Evolutionary conservation across 37 sponge, comb jelly and placozoan species (phyloP).

Genomic region (Agelas oroides): DNA sequence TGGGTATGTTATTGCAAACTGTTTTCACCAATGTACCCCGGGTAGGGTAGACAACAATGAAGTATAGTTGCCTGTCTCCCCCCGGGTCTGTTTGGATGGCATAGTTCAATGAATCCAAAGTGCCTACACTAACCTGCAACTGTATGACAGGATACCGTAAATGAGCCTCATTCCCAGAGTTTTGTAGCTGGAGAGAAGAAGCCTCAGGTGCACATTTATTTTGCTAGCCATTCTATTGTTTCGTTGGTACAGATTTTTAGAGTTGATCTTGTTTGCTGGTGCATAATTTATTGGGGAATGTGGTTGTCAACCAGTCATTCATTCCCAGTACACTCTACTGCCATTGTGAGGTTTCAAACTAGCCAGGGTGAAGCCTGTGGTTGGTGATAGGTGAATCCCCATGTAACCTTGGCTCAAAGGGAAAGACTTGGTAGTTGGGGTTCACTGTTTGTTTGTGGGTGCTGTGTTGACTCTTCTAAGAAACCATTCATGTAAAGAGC

Average conservation of each 20-base stretch:
- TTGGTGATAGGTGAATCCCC: constrained; percentile 2
- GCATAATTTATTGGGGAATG: not conserved
- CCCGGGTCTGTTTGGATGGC: too few relatives aligned
- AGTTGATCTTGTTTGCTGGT: constrained; percentile 18
- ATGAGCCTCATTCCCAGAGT: too few relatives aligned
- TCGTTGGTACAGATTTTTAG: constrained; percentile 29
- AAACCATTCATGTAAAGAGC: constrained; percentile 35
- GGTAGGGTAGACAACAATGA: too few relatives aligned
- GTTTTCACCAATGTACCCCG: too few relatives aligned
- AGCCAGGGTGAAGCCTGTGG: constrained; percentile 22
- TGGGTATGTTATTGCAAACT: too few relatives aligned
- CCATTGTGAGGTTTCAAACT: constrained; percentile 43
- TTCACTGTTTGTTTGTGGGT: constrained; percentile 10
- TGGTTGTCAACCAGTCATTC: constrained; percentile 31
- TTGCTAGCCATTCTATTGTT: constrained; percentile 24
- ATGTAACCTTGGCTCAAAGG: constrained; percentile 46
- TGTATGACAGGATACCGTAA: too few relatives aligned
- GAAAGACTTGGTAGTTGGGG: constrained; percentile 20
- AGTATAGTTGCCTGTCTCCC: too few relatives aligned
- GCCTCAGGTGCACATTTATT: too few relatives aligned
- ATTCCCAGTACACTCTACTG: constrained; percentile 18
- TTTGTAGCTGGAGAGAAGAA: too few relatives aligned
- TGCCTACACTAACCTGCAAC: too few relatives aligned
- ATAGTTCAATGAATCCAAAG: too few relatives aligned
- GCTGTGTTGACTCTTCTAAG: constrained; percentile 16